Evolutionary conservation across 2,888 invertebrate species (phyloP).

Genomic region (Drosophila fungiperda): DNA sequence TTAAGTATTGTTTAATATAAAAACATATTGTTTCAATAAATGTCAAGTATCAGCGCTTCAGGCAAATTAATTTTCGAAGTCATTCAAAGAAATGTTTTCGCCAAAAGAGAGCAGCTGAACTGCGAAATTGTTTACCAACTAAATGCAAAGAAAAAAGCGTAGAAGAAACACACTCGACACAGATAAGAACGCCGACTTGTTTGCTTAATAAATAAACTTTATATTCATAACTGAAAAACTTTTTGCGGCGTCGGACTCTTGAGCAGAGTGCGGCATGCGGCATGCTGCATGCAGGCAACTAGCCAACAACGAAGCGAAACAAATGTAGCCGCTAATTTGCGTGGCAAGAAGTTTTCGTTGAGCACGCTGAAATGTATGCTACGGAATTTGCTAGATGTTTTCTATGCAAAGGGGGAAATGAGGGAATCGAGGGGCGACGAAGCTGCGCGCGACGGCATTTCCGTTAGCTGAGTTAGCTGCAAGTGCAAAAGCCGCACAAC

Average conservation of each 20-base stretch:
- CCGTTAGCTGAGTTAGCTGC: slow-evolving; percentile 60
- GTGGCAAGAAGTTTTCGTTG: slow-evolving; percentile 63
- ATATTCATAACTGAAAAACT: slow-evolving; percentile 80
- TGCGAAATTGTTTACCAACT: slow-evolving; percentile 69
- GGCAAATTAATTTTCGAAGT: slow-evolving; percentile 52
- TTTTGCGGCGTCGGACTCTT: slow-evolving; percentile 52
- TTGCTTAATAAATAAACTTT: slow-evolving; percentile 81
- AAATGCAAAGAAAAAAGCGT: slow-evolving; percentile 21
- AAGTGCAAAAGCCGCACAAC: slow-evolving; percentile 65
- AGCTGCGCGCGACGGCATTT: slow-evolving; percentile 68
- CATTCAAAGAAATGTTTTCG: slow-evolving; percentile 34
- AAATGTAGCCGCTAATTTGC: slow-evolving; percentile 78
- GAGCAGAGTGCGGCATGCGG: slow-evolving; percentile 15
- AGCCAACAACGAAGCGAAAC: slow-evolving; percentile 57
- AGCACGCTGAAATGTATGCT: slow-evolving; percentile 66
- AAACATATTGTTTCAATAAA: slow-evolving; percentile 20
- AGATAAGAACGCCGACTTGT: slow-evolving; percentile 77
- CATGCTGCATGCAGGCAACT: background rate
- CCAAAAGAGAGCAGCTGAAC: slow-evolving; percentile 39
- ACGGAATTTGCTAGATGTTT: slow-evolving; percentile 37
- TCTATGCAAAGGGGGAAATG: background rate
- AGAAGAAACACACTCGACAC: slow-evolving; percentile 52
- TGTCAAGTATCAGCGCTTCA: slow-evolving; percentile 8
- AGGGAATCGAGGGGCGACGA: slow-evolving; percentile 32
- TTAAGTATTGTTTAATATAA: background rate